Conservation (phyloP, 1,140 invertebrate species). For the Psilanteris sp. region DNA sequence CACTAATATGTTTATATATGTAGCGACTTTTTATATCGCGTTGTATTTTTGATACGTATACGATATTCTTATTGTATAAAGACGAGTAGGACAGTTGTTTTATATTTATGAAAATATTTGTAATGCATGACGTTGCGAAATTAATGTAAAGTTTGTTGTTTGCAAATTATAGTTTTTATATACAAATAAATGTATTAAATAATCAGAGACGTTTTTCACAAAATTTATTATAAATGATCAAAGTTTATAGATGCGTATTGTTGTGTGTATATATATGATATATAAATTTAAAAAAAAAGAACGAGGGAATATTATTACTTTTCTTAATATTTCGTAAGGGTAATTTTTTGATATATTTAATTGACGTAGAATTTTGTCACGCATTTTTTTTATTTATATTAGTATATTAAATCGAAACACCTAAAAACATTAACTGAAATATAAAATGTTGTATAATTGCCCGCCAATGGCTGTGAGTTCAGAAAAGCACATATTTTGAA, state of each 20-base stretch:
- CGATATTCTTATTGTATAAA: background rate
- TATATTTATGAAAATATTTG: background rate
- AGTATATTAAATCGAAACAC: constrained; percentile 1
- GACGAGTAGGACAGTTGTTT: background rate
- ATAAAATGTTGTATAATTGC: background rate
- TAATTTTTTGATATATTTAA: no score
- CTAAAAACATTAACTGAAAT: background rate
- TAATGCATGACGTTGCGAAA: background rate
- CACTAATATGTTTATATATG: constrained; percentile 3
- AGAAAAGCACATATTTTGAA: constrained; percentile 52
- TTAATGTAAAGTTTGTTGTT: background rate
- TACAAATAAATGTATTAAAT: no score
- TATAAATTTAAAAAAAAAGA: no score
- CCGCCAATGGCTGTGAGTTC: constrained; percentile 73
- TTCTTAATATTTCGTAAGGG: no score
- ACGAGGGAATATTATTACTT: no score
- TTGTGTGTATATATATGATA: no score
- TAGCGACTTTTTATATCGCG: constrained; percentile 13
- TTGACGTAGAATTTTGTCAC: no score
- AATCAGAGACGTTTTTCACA: no score
- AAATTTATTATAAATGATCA: no score
- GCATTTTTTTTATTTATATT: no score
- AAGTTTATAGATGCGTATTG: no score
- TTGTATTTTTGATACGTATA: constrained; percentile 36
- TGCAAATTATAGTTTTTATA: no score